Conservation (phyloP, 2,113 vertebrate genomes). For the Neopipo cinnamomea region DNA sequence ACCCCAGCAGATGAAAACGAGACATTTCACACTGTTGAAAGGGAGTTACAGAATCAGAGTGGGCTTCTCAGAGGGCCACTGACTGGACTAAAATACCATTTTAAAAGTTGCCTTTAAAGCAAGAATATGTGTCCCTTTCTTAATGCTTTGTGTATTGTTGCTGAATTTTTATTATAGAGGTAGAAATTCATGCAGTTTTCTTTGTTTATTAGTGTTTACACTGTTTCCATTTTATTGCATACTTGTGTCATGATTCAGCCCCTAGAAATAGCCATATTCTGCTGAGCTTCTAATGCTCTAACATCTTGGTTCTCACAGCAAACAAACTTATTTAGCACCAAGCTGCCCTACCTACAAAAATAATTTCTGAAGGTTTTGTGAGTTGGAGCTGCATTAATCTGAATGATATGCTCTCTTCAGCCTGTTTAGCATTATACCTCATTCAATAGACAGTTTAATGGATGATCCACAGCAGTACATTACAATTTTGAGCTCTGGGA, state of each 20-base stretch:
- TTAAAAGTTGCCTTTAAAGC: not conserved
- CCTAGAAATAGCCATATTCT: constrained; percentile 41
- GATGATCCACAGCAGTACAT: constrained; percentile 64
- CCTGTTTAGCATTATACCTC: constrained; percentile 71
- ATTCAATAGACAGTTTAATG: constrained; percentile 74
- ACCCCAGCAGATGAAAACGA: not conserved
- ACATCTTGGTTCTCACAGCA: constrained; percentile 22
- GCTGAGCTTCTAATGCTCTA: constrained; percentile 9
- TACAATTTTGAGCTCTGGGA: constrained; percentile 53
- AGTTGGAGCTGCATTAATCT: constrained; percentile 41
- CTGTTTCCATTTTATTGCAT: constrained; percentile 59
- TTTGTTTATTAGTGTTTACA: constrained; percentile 35
- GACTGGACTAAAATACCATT: not conserved
- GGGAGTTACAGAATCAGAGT: not conserved
- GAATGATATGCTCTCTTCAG: constrained; percentile 48
- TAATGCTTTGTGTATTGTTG: not conserved
- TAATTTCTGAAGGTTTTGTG: constrained; percentile 25
- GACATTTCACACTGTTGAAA: not conserved
- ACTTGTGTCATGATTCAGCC: constrained; percentile 10
- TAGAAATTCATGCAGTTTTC: not conserved
- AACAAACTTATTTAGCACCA: constrained; percentile 25
- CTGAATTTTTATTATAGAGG: not conserved
- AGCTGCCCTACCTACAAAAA: constrained; percentile 26
- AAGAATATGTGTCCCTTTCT: not conserved
- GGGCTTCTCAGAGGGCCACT: not conserved